Conservation (phyloP, 2,797 vertebrate species). For the Pseudochirops cupreus region DNA sequence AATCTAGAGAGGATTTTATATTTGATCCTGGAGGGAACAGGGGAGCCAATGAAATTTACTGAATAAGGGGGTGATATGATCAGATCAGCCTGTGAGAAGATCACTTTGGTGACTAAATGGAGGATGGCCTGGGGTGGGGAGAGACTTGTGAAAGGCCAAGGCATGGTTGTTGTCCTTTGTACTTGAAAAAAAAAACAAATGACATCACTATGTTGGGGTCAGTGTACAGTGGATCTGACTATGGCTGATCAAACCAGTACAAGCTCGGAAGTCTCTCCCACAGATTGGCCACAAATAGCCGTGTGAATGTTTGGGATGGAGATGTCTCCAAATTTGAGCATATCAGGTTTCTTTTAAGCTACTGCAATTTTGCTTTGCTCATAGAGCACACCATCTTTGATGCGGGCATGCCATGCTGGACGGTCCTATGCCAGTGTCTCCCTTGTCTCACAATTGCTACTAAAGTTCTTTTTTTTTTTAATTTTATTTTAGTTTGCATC, state of each 20-base stretch:
- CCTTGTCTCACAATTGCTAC: background rate
- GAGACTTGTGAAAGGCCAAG: too few species aligned
- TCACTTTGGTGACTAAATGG: background rate
- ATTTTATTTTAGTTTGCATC: too few species aligned
- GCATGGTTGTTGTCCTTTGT: too few species aligned
- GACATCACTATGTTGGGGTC: background rate
- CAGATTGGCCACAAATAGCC: background rate
- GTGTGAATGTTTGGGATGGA: too few species aligned
- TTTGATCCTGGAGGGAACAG: background rate
- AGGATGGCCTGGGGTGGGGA: background rate
- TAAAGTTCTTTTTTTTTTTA: too few species aligned
- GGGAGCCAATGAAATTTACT: background rate
- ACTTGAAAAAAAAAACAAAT: too few species aligned
- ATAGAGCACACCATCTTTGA: background rate
- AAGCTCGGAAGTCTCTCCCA: background rate
- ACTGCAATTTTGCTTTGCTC: background rate
- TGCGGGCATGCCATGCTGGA: background rate
- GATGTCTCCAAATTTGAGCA: background rate
- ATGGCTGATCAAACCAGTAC: background rate
- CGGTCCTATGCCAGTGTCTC: background rate
- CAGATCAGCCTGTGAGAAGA: background rate
- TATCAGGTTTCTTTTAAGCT: too few species aligned
- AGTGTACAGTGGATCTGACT: too few species aligned
- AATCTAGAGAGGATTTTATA: background rate
- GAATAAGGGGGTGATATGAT: background rate